Base-by-base conservation (phyloP, 1,140 invertebrate species). In the Pissodes strobi region DNA sequence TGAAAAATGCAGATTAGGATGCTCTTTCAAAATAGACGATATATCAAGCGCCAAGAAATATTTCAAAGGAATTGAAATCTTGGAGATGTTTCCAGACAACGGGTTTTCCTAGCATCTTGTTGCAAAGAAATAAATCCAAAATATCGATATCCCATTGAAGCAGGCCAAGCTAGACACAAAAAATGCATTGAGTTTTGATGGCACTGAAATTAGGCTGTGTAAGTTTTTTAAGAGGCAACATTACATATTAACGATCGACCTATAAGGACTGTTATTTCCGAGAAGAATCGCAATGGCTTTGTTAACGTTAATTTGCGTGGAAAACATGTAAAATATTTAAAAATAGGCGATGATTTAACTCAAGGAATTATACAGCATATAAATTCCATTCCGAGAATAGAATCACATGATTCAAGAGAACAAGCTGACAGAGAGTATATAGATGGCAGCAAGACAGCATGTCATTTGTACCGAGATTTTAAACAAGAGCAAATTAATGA, bases 371-470 rank as follows among this genome's bases (percentile, higher is more conserved):
- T 66, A 13, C 12, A 46, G 13, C 64, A 68, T 53, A 76, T 76
- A 17, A 39, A 74, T 22, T 25, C 66, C 6, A 76, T 77, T 39
- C 73, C 76, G 8, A 68, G 69, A 43, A 68, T 74, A 5, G 72
- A 74, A 21, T 76, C 71, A 8, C 76, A 79, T 64, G 78, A 78
- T 58, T 53, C 62, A 21, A 51, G 75, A 30, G 53, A 48, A 27
- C 38, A 69, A 45, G 70, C 72, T 17, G 67, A 58, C 15, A 52
- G 70, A 23, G 72, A 76, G 48, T 79, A 70, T 61, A 74, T 79
- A 1, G 70, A 73, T 62, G 70, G 75, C 45, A 52, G 69, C 0
- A 69, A 74, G 65, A 73, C 64, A 17, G 67, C 78, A 18, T 18
- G 52, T 39, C 74, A 78, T 55, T 64, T 79, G 39, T 70, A 68